Evolutionary conservation across 2,888 invertebrate genomes (phyloP).

Genomic region (Brachypterus glaber): DNA sequence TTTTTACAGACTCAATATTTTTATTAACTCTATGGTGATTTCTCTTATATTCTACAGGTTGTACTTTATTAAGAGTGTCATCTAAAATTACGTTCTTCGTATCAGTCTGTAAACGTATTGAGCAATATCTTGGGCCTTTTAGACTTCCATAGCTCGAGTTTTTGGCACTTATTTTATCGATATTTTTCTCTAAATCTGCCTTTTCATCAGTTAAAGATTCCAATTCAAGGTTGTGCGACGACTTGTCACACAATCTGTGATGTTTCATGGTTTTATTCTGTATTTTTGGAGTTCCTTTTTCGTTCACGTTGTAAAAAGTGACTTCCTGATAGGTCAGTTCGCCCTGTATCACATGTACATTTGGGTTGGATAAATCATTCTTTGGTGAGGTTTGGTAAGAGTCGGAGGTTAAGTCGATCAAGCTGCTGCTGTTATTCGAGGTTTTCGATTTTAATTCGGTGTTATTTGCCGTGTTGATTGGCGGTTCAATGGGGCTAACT

Average conservation of each 20-base stretch:
- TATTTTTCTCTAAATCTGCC: constrained; percentile 20
- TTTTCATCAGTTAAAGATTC: no score
- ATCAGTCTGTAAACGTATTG: constrained; percentile 65
- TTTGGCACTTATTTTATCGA: constrained; percentile 24
- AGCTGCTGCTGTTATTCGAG: constrained; percentile 17
- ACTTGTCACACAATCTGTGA: constrained; percentile 25
- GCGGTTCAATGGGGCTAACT: no score
- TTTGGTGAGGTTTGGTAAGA: constrained; percentile 10
- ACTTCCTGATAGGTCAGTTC: constrained; percentile 15
- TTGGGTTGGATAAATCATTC: constrained; percentile 7
- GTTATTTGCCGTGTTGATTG: no score
- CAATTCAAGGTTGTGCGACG: constrained; percentile 22
- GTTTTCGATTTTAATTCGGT: constrained; percentile 21
- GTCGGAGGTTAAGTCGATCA: constrained; percentile 15
- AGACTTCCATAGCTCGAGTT: constrained; percentile 20
- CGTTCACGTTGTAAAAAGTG: constrained; percentile 10
- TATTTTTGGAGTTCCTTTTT: constrained; percentile 10
- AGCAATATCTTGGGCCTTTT: constrained; percentile 63
- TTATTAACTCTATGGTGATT: constrained; percentile 2
- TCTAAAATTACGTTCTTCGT: constrained; percentile 73
- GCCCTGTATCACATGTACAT: constrained; percentile 12
- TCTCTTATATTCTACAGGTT: constrained; percentile 61
- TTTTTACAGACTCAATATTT: constrained; percentile 26
- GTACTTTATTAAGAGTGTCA: constrained; percentile 62
- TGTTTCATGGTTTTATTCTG: constrained; percentile 16